Evolutionary conservation across 1,140 invertebrate species (phyloP).

Genomic region (Trissolcus basalis): DNA sequence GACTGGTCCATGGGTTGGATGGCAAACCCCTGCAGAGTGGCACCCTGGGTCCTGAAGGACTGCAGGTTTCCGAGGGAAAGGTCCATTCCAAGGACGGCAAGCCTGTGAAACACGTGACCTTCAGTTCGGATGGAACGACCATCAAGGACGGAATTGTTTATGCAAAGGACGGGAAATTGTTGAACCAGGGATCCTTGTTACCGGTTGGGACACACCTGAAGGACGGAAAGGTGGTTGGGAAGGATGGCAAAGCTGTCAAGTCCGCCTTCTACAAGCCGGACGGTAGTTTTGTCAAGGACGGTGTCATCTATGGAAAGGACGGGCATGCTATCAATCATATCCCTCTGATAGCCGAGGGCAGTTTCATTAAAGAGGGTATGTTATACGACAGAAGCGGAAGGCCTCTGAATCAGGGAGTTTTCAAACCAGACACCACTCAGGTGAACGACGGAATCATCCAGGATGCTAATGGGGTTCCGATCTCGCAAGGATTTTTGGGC

Average conservation of each 20-base stretch:
- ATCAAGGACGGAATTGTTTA: slow-evolving; percentile 70
- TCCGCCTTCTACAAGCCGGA: slow-evolving; percentile 70
- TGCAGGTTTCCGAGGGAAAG: slow-evolving; percentile 69
- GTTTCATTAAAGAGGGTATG: slow-evolving; percentile 67
- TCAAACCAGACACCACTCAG: slow-evolving; percentile 67
- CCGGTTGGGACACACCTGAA: slow-evolving; percentile 69
- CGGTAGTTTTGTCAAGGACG: slow-evolving; percentile 71
- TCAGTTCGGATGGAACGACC: slow-evolving; percentile 69
- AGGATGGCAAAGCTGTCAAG: slow-evolving; percentile 70
- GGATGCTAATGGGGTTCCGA: slow-evolving; percentile 53
- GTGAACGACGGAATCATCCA: slow-evolving; percentile 69
- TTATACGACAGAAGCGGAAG: slow-evolving; percentile 63
- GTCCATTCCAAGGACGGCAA: slow-evolving; percentile 70
- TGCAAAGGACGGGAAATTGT: slow-evolving; percentile 68
- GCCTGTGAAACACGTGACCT: slow-evolving; percentile 69
- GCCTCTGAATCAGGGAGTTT: slow-evolving; percentile 67
- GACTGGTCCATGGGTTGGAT: slow-evolving; percentile 66
- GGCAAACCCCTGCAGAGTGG: slow-evolving; percentile 66
- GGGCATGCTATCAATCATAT: slow-evolving; percentile 67
- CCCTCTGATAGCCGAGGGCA: slow-evolving; percentile 67
- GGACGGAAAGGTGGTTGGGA: slow-evolving; percentile 70
- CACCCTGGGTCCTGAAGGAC: slow-evolving; percentile 65
- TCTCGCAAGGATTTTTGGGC: slow-evolving; percentile 65
- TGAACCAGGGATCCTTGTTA: slow-evolving; percentile 72
- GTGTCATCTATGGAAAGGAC: slow-evolving; percentile 66